phyloP scores from a whole-genome alignment of 1,140 invertebrate species.

The Orchesella cincta region DNA sequence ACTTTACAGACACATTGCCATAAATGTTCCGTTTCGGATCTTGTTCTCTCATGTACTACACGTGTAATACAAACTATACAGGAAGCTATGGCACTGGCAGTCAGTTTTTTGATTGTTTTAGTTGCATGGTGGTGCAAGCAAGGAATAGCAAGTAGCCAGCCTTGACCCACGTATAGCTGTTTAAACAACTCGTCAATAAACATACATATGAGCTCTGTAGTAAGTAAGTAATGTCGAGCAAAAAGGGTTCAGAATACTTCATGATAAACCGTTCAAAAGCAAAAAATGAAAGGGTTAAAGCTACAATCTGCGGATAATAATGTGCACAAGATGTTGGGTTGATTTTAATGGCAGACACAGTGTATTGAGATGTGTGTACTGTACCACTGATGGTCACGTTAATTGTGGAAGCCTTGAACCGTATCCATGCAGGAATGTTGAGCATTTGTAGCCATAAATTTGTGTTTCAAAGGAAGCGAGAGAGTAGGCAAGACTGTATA shows the following conservation, averaged over 20 bases:
- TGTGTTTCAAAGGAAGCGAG: no score
- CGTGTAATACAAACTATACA: not conserved
- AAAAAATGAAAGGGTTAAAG: not conserved
- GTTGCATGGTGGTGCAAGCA: no score
- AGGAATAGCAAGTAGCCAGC: not conserved
- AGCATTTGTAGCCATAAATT: no score
- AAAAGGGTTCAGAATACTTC: no score
- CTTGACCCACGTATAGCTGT: not conserved
- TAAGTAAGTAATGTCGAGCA: no score
- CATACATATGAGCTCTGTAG: no score
- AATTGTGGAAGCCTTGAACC: constrained; percentile 7
- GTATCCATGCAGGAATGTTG: not conserved
- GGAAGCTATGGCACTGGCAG: not conserved
- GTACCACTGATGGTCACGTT: not conserved
- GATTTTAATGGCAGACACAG: not conserved
- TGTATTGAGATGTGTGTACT: no score
- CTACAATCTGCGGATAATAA: no score
- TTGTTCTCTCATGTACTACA: not conserved
- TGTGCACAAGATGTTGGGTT: not conserved
- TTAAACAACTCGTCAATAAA: no score
- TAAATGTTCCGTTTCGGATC: constrained; percentile 14
- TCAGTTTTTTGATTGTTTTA: not conserved
- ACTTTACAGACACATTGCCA: not conserved
- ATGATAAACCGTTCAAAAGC: not conserved
- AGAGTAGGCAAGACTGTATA: no score